Evolutionary conservation across 1,140 invertebrate genomes (phyloP).

Genomic region (Drosophila neocordata): DNA sequence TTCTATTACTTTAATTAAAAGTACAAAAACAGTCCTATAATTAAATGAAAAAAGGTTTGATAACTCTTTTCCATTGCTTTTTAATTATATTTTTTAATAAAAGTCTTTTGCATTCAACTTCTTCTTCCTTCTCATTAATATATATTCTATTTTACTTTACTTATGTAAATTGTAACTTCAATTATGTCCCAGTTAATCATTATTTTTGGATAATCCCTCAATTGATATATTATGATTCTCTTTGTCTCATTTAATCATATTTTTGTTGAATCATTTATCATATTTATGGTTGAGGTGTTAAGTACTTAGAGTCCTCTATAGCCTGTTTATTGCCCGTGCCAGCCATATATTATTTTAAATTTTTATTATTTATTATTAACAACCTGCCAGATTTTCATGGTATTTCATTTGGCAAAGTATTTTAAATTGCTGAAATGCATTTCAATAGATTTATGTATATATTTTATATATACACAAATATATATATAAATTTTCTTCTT

Average conservation of each 20-base stretch:
- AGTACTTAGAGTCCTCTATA: not conserved
- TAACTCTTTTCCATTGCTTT: no score
- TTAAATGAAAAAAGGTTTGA: no score
- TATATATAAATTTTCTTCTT: slow-evolving; percentile 19
- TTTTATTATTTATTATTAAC: slow-evolving; percentile 32
- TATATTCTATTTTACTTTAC: no score
- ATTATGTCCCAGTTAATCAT: not conserved
- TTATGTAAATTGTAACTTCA: not conserved
- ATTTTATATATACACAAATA: not conserved
- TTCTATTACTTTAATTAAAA: no score
- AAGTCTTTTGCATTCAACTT: no score
- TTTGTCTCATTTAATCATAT: not conserved
- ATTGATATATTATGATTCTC: slow-evolving; percentile 10
- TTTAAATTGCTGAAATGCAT: slow-evolving; percentile 43
- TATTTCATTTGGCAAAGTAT: not conserved
- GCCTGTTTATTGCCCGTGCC: not conserved
- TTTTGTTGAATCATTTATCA: slow-evolving; percentile 10
- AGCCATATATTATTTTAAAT: slow-evolving; percentile 4
- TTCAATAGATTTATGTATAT: slow-evolving; percentile 20
- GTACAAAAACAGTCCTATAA: no score
- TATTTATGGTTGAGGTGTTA: not conserved
- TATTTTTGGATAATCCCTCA: not conserved
- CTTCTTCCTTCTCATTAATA: no score
- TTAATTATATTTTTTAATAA: no score
- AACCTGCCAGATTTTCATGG: slow-evolving; percentile 6